Evolutionary conservation across 64 coral and sea anemone species (phyloP).

Genomic region (Porites australiensis): DNA sequence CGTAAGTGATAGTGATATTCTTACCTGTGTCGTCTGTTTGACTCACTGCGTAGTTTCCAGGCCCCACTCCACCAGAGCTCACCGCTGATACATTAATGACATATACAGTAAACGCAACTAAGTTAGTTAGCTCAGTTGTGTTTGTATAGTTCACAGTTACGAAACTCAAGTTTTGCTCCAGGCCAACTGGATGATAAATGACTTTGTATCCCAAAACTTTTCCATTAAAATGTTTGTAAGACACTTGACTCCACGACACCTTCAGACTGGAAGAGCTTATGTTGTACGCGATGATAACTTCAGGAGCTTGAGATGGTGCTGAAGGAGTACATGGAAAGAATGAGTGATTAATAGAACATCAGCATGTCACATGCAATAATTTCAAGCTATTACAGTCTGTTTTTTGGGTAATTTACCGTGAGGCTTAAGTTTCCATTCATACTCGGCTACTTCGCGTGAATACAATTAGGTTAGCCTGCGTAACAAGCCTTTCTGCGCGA

Average conservation of each 20-base stretch:
- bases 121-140: background rate
- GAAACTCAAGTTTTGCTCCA: background rate
- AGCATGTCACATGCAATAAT: too few relatives aligned
- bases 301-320: background rate
- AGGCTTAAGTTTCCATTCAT: too few relatives aligned
- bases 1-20: too few relatives aligned
- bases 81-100: constrained; percentile 26
- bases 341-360: background rate
- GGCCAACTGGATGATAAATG: background rate
- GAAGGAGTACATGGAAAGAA: background rate
- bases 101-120: background rate
- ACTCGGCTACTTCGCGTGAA: too few relatives aligned
- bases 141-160: background rate
- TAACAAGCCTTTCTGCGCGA: too few relatives aligned
- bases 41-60: background rate
- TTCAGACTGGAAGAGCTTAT: background rate
- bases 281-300: background rate
- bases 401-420: too few relatives aligned
- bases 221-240: background rate
- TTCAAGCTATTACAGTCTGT: too few relatives aligned
- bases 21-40: background rate
- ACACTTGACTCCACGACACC: constrained; percentile 6
- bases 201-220: background rate
- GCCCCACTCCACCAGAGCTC: constrained; percentile 8
- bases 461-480: too few relatives aligned